Evolutionary conservation across 2,113 vertebrate species (phyloP).

Genomic region (Planiliza haematocheilus): DNA sequence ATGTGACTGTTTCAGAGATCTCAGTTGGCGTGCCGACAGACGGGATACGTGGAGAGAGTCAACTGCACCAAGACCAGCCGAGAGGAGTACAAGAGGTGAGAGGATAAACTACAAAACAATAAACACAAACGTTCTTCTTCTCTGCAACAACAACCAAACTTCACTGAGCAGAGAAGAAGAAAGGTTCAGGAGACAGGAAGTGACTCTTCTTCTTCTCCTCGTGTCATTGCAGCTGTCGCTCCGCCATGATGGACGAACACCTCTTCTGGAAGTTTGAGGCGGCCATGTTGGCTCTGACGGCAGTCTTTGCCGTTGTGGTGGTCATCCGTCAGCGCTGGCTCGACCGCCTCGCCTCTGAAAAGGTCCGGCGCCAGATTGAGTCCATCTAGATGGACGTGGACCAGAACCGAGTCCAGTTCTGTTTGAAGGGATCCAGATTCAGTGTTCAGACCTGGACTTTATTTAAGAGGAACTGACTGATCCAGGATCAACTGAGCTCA

Average conservation of each 20-base stretch:
- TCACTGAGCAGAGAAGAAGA: neutral
- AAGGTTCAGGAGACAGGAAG: neutral
- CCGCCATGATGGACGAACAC: slow-evolving; percentile 69
- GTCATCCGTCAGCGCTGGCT: slow-evolving; percentile 69
- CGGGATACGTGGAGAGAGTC: slow-evolving; percentile 71
- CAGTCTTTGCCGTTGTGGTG: slow-evolving; percentile 45
- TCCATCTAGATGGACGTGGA: slow-evolving; percentile 58
- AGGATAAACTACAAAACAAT: slow-evolving; percentile 23
- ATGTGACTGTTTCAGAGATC: slow-evolving; percentile 53
- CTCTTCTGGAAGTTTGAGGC: slow-evolving; percentile 78
- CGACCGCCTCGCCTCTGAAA: slow-evolving; percentile 73
- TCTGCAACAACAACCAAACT: neutral
- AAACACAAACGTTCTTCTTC: too few species aligned
- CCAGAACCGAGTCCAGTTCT: neutral
- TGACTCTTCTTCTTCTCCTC: neutral
- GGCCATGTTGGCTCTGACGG: slow-evolving; percentile 61
- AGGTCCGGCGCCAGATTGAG: slow-evolving; percentile 76
- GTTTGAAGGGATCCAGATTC: too few species aligned
- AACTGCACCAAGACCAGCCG: slow-evolving; percentile 68
- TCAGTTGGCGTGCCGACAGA: slow-evolving; percentile 54
- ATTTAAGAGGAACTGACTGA: neutral
- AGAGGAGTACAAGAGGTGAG: slow-evolving; percentile 73
- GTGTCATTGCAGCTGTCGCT: slow-evolving; percentile 68
- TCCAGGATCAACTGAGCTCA: neutral
- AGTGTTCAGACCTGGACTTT: neutral